Conservation (phyloP, 2,888 invertebrate species). For the Pyrocoelia pectoralis region DNA sequence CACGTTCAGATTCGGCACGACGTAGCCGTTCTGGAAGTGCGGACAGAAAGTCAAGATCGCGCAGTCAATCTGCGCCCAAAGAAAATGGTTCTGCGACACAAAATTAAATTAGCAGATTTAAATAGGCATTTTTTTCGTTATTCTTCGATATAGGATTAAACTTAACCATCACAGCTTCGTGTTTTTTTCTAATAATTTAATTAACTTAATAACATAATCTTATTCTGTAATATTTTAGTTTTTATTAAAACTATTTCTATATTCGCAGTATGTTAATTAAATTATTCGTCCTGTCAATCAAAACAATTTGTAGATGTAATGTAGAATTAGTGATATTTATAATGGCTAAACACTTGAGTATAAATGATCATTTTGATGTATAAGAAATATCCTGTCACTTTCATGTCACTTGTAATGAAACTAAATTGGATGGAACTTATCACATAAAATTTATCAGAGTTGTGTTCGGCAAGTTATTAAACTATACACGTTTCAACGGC, state of each 20-base stretch:
- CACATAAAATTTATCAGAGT: too few relatives aligned
- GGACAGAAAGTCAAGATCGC: constrained; percentile 54
- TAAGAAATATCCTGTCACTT: too few relatives aligned
- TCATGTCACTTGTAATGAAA: too few relatives aligned
- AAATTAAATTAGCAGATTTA: constrained; percentile 32
- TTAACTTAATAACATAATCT: background rate
- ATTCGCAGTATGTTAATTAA: background rate
- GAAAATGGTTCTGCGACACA: constrained; percentile 55
- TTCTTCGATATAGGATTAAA: background rate
- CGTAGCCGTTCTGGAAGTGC: constrained; percentile 55
- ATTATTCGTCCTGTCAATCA: background rate
- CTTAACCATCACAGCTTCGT: background rate
- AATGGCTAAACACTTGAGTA: too few relatives aligned
- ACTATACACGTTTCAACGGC: too few relatives aligned
- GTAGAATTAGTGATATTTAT: too few relatives aligned
- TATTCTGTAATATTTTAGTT: too few relatives aligned
- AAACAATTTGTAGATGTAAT: too few relatives aligned
- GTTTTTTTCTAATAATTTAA: background rate
- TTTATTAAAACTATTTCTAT: too few relatives aligned
- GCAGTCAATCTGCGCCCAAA: constrained; percentile 56
- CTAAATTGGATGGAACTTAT: too few relatives aligned
- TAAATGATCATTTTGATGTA: too few relatives aligned
- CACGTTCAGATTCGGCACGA: constrained; percentile 45
- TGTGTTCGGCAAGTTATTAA: too few relatives aligned
- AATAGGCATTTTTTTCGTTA: background rate